A percentile compares a stretch with the other conserved stretches of the same genome.
phyloP scores from a whole-genome alignment of 2,888 invertebrate species.

The Poecilus cupreus region DNA sequence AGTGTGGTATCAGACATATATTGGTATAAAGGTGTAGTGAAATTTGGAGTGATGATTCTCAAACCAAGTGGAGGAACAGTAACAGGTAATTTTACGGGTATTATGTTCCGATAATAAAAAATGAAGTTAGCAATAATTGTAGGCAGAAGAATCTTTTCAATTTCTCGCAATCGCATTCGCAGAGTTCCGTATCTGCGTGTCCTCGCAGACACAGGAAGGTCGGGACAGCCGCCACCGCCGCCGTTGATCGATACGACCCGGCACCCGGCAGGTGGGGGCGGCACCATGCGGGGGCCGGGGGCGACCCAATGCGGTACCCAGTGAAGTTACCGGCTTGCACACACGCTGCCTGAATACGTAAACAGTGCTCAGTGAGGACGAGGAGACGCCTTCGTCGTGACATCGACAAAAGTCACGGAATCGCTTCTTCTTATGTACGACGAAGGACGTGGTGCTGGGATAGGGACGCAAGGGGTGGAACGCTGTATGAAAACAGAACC shows the following conservation, averaged over 20 bases:
- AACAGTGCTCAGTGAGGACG: constrained; percentile 22
- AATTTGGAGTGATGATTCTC: too few relatives aligned
- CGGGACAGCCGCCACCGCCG: constrained; percentile 1
- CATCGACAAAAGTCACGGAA: constrained; percentile 47
- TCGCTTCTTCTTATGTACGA: constrained; percentile 38
- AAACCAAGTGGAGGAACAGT: too few relatives aligned
- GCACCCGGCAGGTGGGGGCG: constrained; percentile 10
- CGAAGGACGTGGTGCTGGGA: constrained; percentile 15
- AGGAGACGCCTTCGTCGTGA: constrained; percentile 44
- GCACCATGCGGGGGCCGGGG: background rate
- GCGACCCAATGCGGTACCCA: constrained; percentile 56
- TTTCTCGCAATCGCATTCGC: background rate
- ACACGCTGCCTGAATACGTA: constrained; percentile 55
- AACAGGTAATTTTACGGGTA: too few relatives aligned
- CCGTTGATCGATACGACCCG: constrained; percentile 34
- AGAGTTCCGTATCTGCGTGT: background rate
- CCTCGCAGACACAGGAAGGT: constrained; percentile 8
- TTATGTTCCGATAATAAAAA: too few relatives aligned
- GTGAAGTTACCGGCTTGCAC: constrained; percentile 59
- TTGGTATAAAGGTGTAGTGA: too few relatives aligned
- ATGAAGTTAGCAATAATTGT: too few relatives aligned
- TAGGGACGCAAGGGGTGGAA: background rate
- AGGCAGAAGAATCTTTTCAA: too few relatives aligned
- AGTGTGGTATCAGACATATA: too few relatives aligned
- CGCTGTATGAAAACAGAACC: background rate